Percentiles rank a stretch among this genome's conserved stretches.
These are phyloP conservation scores for Stegodyphus mimosarum DNA, from an alignment of 1,140 invertebrate species.

Conservation along the genomic window DNA sequence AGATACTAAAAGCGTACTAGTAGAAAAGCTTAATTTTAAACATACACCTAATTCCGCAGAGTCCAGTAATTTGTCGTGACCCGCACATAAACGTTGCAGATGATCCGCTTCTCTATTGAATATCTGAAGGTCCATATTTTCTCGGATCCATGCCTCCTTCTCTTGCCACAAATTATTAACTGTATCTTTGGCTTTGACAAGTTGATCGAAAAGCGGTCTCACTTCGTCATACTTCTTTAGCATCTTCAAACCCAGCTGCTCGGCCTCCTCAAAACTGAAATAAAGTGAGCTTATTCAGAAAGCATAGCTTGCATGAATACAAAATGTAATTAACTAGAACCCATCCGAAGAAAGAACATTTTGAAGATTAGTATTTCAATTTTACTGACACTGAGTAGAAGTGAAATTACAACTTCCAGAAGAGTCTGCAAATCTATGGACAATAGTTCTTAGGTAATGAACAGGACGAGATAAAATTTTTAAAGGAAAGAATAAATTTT, in stretches of 20 bases:
- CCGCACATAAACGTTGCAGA: constrained; percentile 8
- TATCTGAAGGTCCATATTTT: constrained; percentile 24
- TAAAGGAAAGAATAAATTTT: too few species aligned
- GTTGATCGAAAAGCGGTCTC: not conserved
- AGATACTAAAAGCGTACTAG: too few species aligned
- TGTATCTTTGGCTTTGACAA: constrained; percentile 9
- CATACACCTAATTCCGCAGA: constrained; percentile 31
- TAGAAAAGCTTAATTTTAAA: not conserved
- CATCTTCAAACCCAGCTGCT: not conserved
- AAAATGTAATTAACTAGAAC: too few species aligned
- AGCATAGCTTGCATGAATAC: too few species aligned
- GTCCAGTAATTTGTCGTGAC: constrained; percentile 17
- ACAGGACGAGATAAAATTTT: too few species aligned
- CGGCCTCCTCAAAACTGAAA: constrained; percentile 46
- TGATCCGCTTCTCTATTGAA: constrained; percentile 40
- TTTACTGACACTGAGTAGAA: too few species aligned
- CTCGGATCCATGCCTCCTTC: constrained; percentile 32
- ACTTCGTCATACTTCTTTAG: not conserved
- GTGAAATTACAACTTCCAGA: too few species aligned
- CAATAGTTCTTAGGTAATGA: too few species aligned
- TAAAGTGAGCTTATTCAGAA: not conserved
- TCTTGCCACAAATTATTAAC: constrained; percentile 26
- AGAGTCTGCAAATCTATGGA: too few species aligned
- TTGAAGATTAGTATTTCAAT: too few species aligned
- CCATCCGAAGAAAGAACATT: too few species aligned